Percentiles rank a stretch among this genome's conserved stretches.
Evolutionary conservation across 2,888 invertebrate species (phyloP).

Genomic region (Cheilosia soror): DNA sequence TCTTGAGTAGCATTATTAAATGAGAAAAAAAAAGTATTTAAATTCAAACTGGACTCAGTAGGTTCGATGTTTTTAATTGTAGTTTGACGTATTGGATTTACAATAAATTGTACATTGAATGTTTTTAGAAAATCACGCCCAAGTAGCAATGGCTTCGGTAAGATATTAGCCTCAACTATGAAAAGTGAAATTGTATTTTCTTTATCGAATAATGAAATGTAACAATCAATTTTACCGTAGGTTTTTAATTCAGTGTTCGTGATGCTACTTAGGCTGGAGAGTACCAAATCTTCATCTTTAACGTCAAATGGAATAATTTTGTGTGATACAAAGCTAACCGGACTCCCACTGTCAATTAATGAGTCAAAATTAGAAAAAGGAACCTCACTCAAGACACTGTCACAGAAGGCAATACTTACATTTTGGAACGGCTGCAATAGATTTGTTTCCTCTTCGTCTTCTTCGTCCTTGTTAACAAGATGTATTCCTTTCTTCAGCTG

Average conservation of each 20-base stretch:
- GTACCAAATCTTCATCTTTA: not conserved
- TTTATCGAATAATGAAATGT: slow-evolving; percentile 5
- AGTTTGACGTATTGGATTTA: slow-evolving; percentile 12
- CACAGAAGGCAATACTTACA: slow-evolving; percentile 38
- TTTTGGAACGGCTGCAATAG: slow-evolving; percentile 26
- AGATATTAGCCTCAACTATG: slow-evolving; percentile 19
- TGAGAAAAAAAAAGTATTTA: not conserved
- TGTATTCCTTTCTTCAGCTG: slow-evolving; percentile 4
- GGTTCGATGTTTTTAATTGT: slow-evolving; percentile 10
- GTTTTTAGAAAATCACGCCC: slow-evolving; percentile 21
- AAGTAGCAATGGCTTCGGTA: slow-evolving; percentile 24
- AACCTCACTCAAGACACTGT: slow-evolving; percentile 23
- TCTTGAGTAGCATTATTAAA: not conserved
- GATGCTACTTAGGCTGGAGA: slow-evolving; percentile 21
- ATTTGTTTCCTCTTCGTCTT: not conserved
- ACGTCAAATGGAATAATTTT: slow-evolving; percentile 17
- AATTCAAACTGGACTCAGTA: not conserved
- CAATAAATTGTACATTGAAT: slow-evolving; percentile 18
- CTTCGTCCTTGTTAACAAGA: slow-evolving; percentile 1
- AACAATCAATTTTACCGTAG: slow-evolving; percentile 21
- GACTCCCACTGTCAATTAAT: slow-evolving; percentile 40
- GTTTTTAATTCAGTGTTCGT: slow-evolving; percentile 11
- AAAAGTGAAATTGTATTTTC: slow-evolving; percentile 16
- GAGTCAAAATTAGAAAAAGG: slow-evolving; percentile 25
- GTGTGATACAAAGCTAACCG: slow-evolving; percentile 28